These are phyloP conservation scores for Anguilla rostrata DNA, from an alignment of 2,113 vertebrate species.

Conservation along the genomic window DNA sequence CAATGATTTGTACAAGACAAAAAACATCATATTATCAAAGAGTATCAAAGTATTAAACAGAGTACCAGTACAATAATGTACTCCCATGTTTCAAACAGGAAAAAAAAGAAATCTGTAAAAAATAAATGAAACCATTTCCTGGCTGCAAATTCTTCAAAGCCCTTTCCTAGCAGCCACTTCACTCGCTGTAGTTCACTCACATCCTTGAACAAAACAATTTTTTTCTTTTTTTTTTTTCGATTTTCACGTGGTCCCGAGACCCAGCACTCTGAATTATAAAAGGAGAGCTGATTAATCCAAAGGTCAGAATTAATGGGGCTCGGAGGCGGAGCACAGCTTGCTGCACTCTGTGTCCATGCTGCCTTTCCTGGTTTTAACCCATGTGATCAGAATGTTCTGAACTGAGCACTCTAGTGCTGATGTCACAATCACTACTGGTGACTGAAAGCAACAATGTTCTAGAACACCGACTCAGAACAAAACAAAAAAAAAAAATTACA, in stretches of 20 bases:
- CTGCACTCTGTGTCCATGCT: background rate
- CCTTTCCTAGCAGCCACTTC: background rate
- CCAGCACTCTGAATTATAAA: constrained; percentile 1
- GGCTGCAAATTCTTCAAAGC: too few relatives aligned
- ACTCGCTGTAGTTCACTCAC: too few relatives aligned
- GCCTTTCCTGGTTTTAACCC: constrained; percentile 3
- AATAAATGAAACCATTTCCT: background rate
- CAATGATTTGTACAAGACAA: too few relatives aligned
- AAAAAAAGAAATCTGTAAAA: background rate
- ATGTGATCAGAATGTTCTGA: constrained; percentile 9
- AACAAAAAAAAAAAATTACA: too few relatives aligned
- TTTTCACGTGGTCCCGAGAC: background rate
- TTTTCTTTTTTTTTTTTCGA: background rate
- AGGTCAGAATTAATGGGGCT: constrained; percentile 66
- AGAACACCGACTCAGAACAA: too few relatives aligned
- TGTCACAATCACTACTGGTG: too few relatives aligned
- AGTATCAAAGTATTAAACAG: too few relatives aligned
- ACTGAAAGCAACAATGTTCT: too few relatives aligned
- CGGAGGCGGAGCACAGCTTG: constrained; percentile 27
- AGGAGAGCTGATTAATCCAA: constrained; percentile 55
- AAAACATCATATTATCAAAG: too few relatives aligned
- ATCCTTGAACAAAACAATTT: background rate
- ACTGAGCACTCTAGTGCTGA: constrained; percentile 33
- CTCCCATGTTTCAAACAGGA: too few relatives aligned
- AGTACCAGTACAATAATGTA: too few relatives aligned